A percentile compares a stretch with the other conserved stretches of the same genome.
These are phyloP conservation scores for Polymixis lichenea DNA, from an alignment of 2,888 invertebrate genomes.

Conservation along the genomic window DNA sequence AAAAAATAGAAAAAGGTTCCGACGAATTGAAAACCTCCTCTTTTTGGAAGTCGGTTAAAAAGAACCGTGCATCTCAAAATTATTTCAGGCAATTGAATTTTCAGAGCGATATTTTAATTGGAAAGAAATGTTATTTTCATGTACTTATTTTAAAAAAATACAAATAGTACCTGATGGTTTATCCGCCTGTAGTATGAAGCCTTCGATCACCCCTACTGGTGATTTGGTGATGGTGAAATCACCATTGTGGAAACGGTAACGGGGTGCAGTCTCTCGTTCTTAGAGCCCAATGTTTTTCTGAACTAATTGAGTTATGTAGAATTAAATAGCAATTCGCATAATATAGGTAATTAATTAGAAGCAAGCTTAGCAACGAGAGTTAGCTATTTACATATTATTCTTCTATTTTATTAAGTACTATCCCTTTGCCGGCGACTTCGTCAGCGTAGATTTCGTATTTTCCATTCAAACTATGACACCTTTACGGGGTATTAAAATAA, in stretches of 20 bases:
- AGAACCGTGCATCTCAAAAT: neutral
- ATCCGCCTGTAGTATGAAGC: neutral
- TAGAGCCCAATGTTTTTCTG: neutral
- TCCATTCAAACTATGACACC: no score
- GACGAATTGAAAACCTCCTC: no score
- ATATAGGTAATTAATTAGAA: neutral
- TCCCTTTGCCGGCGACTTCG: no score
- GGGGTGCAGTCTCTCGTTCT: neutral
- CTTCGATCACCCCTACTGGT: slow-evolving; percentile 1
- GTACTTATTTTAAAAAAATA: neutral
- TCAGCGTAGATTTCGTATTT: no score
- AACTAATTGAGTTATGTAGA: neutral
- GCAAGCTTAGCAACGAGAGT: slow-evolving; percentile 3
- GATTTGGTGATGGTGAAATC: neutral
- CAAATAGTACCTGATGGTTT: neutral
- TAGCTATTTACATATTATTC: slow-evolving; percentile 18
- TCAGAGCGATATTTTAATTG: neutral
- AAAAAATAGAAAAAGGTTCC: no score
- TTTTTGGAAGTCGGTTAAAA: no score
- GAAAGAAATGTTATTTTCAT: neutral
- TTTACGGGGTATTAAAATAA: no score
- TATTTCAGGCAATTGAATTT: neutral
- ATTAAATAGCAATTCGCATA: slow-evolving; percentile 18
- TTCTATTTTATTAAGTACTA: no score
- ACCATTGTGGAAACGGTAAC: neutral